A percentile compares a stretch with the other conserved stretches of the same genome.
Evolutionary conservation across 2,888 invertebrate genomes (phyloP).

Genomic region (Tricholauxania praeusta): DNA sequence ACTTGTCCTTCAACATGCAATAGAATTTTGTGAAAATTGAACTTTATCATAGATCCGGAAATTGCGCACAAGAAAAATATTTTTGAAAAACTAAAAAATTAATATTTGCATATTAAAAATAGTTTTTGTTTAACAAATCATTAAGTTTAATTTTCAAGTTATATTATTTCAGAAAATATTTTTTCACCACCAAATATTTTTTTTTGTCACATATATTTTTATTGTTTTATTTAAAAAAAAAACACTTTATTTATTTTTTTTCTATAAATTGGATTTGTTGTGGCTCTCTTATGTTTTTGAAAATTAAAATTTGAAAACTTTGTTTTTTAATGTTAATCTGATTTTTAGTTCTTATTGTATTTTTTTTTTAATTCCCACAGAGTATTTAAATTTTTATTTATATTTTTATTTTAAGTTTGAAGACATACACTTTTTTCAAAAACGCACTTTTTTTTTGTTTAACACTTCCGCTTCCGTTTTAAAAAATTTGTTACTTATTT

Average conservation of each 20-base stretch:
- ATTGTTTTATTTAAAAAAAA: not conserved
- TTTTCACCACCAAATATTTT: not conserved
- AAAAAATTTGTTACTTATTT: conserved; percentile 14
- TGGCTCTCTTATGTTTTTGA: not conserved
- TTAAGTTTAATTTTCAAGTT: conserved; percentile 7
- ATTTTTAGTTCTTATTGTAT: not conserved
- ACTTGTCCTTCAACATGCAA: too few species aligned
- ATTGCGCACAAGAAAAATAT: too few species aligned
- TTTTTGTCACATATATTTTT: not conserved
- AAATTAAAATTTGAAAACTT: not conserved
- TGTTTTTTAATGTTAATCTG: not conserved
- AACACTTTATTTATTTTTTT: not conserved
- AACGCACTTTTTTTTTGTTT: not conserved
- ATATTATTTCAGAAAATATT: not conserved
- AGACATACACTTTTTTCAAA: conserved; percentile 3
- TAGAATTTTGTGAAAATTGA: too few species aligned
- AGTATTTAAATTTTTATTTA: not conserved
- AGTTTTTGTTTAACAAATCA: conserved; percentile 2
- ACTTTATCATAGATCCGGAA: too few species aligned
- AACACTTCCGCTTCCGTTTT: not conserved
- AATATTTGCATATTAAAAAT: not conserved
- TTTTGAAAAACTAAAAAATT: not conserved
- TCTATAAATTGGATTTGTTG: not conserved
- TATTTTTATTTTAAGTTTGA: not conserved
- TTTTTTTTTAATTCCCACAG: conserved; percentile 4